These are phyloP conservation scores for Homarus gammarus DNA, from an alignment of 2,888 invertebrate genomes.

Conservation along the genomic window DNA sequence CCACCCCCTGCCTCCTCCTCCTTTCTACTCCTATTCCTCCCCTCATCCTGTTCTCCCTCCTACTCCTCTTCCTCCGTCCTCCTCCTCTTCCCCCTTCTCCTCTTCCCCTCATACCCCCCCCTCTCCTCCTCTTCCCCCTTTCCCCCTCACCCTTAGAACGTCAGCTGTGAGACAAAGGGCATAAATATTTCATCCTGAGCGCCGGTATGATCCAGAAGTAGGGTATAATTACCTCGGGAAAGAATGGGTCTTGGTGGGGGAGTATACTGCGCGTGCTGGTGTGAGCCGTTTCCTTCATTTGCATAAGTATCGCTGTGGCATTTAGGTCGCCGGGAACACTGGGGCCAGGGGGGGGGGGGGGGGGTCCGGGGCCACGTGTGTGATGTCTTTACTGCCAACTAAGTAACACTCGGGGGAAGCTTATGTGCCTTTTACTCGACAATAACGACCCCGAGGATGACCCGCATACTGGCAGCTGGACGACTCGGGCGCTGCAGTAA, in stretches of 20 bases:
- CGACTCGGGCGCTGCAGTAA: too few relatives aligned
- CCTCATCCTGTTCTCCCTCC: conserved; percentile 1
- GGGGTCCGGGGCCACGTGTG: too few relatives aligned
- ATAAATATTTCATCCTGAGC: conserved; percentile 14
- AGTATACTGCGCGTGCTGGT: not conserved
- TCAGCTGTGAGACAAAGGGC: not conserved
- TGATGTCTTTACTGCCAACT: too few relatives aligned
- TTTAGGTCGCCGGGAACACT: too few relatives aligned
- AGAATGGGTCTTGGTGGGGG: not conserved
- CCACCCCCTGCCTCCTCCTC: too few relatives aligned
- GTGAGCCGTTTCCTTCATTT: conserved; percentile 16
- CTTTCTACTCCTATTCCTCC: not conserved
- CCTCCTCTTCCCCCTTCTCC: not conserved
- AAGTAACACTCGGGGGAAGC: too few relatives aligned
- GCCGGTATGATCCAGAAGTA: conserved; percentile 28
- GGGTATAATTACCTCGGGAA: conserved; percentile 23
- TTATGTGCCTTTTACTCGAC: too few relatives aligned
- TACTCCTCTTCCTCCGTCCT: conserved; percentile 1
- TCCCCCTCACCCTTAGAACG: not conserved
- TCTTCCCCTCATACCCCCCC: not conserved
- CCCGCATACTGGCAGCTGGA: too few relatives aligned
- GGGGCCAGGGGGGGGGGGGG: too few relatives aligned
- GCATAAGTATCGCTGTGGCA: conserved; percentile 21
- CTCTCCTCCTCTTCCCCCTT: conserved; percentile 3
- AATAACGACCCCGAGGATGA: too few relatives aligned